Evolutionary conservation across 1,140 invertebrate species (phyloP).

Genomic region (Ridgeia piscesae): DNA sequence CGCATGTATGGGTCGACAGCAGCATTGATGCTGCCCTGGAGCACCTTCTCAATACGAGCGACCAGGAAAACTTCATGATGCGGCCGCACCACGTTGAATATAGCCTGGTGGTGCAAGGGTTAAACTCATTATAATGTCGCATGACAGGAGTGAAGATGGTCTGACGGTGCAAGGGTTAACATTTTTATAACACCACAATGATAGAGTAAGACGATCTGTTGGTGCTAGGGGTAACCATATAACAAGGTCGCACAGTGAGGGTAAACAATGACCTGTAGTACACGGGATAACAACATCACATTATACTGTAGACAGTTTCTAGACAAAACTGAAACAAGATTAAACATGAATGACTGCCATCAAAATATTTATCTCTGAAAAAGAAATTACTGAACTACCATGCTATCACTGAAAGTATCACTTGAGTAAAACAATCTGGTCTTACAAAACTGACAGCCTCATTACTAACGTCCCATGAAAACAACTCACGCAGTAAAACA

Average conservation of each 20-base stretch:
- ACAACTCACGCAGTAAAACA: background rate
- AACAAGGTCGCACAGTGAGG: too few relatives aligned
- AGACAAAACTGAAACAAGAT: background rate
- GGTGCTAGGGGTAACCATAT: too few relatives aligned
- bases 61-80: constrained; percentile 78
- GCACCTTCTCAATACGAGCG: constrained; percentile 86
- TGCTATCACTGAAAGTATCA: too few relatives aligned
- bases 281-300: too few relatives aligned
- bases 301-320: background rate
- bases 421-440: background rate
- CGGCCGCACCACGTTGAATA: constrained; percentile 57
- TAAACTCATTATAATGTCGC: background rate
- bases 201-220: too few relatives aligned
- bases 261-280: too few relatives aligned
- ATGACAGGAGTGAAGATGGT: too few relatives aligned
- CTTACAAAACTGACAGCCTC: background rate
- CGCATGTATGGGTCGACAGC: constrained; percentile 88
- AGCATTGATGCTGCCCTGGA: constrained; percentile 85
- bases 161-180: too few relatives aligned
- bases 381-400: too few relatives aligned
- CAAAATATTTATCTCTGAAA: too few relatives aligned
- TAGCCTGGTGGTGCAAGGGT: constrained; percentile 64
- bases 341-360: background rate
- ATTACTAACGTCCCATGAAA: constrained; percentile 31
- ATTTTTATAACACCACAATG: too few relatives aligned